Evolutionary conservation across 1,140 invertebrate species (phyloP).

Genomic region (Aphelenchoides avenae): DNA sequence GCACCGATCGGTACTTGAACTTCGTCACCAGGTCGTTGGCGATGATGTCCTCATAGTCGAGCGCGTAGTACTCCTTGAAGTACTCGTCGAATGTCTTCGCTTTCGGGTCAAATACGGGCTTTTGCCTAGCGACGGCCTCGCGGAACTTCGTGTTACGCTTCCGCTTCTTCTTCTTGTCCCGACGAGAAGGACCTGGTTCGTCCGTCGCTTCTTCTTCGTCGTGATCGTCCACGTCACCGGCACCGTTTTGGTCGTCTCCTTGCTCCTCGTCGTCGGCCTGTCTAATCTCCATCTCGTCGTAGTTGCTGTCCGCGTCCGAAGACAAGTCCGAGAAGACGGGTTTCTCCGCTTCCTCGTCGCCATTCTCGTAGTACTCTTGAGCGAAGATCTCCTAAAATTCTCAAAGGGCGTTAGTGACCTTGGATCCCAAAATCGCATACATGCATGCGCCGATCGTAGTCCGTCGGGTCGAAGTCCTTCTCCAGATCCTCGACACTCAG

Average conservation of each 20-base stretch:
- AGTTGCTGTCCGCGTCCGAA: slow-evolving; percentile 52
- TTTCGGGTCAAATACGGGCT: slow-evolving; percentile 77
- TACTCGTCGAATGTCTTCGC: slow-evolving; percentile 78
- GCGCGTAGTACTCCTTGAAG: slow-evolving; percentile 85
- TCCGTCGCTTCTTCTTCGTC: slow-evolving; percentile 64
- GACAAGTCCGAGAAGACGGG: slow-evolving; percentile 44
- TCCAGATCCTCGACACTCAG: slow-evolving; percentile 67
- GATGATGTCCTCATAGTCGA: slow-evolving; percentile 91
- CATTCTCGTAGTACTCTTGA: slow-evolving; percentile 74
- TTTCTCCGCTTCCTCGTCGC: slow-evolving; percentile 64
- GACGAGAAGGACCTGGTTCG: slow-evolving; percentile 74
- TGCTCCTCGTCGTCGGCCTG: slow-evolving; percentile 50
- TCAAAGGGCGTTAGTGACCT: background rate
- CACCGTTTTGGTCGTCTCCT: too few relatives aligned
- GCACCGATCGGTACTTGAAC: slow-evolving; percentile 84
- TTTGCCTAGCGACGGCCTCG: slow-evolving; percentile 68
- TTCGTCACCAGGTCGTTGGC: slow-evolving; percentile 60
- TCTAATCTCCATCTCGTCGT: slow-evolving; percentile 53
- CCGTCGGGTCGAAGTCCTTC: too few relatives aligned
- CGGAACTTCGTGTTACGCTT: slow-evolving; percentile 68
- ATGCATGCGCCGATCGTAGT: slow-evolving; percentile 80
- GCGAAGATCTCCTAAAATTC: slow-evolving; percentile 70
- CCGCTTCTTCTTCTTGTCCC: slow-evolving; percentile 59
- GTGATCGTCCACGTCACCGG: slow-evolving; percentile 7
- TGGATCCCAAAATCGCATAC: slow-evolving; percentile 37